Evolutionary conservation across 2,113 vertebrate species (phyloP).

Genomic region (Neodon shergylaensis): DNA sequence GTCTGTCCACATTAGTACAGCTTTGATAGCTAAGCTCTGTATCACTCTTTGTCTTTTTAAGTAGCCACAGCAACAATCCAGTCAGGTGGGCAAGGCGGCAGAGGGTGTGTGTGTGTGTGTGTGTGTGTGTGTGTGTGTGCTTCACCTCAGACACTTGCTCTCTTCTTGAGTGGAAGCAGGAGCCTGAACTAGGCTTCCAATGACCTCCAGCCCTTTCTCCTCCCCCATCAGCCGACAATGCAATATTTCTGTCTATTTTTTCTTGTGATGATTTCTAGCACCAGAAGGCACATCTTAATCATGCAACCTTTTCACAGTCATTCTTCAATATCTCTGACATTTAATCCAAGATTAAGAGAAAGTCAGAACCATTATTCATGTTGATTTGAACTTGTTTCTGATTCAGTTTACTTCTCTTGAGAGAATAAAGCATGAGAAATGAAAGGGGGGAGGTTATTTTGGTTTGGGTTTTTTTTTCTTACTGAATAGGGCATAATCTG

Average conservation of each 20-base stretch:
- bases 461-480: neutral
- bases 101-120: neutral
- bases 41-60: constrained; percentile 10
- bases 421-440: constrained; percentile 33
- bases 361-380: neutral
- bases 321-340: constrained; percentile 34
- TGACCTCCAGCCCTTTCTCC: neutral
- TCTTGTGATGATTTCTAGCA: constrained; percentile 53
- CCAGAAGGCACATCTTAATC: constrained; percentile 43
- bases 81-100: neutral
- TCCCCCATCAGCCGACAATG: neutral
- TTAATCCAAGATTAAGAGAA: constrained; percentile 34
- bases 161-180: neutral
- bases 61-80: neutral
- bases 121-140: fast-evolving
- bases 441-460: neutral
- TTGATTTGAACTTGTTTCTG: constrained; percentile 22
- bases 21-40: constrained; percentile 35
- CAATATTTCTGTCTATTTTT: neutral
- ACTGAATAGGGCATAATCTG: constrained; percentile 12
- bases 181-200: neutral
- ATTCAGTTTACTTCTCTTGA: neutral
- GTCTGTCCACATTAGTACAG: neutral
- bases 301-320: neutral
- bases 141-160: neutral